These are phyloP conservation scores for Stomorhina lunata DNA, from an alignment of 2,888 invertebrate genomes.

Conservation along the genomic window DNA sequence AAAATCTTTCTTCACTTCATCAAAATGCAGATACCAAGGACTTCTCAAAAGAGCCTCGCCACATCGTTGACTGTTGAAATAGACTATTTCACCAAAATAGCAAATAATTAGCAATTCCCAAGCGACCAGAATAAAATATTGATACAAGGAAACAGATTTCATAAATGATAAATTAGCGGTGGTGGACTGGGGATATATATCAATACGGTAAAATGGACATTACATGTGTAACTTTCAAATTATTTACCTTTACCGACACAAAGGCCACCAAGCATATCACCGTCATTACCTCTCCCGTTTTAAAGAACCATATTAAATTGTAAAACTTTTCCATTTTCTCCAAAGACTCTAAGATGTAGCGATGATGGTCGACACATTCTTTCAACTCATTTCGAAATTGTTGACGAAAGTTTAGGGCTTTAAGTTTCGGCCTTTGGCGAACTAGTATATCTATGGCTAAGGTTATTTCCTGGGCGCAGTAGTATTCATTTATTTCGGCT, in stretches of 20 bases:
- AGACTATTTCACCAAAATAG: slow-evolving; percentile 73
- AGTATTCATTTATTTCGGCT: slow-evolving; percentile 71
- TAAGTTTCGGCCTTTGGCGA: too few species aligned
- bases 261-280: slow-evolving; percentile 76
- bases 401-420: too few species aligned
- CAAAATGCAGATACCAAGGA: slow-evolving; percentile 74
- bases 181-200: too few species aligned
- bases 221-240: neutral
- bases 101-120: slow-evolving; percentile 76
- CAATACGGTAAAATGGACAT: too few species aligned
- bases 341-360: slow-evolving; percentile 72
- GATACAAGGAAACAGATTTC: slow-evolving; percentile 71
- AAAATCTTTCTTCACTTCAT: slow-evolving; percentile 71
- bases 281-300: slow-evolving; percentile 74
- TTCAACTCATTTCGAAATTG: slow-evolving; percentile 70
- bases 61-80: slow-evolving; percentile 72
- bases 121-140: slow-evolving; percentile 73
- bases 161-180: slow-evolving; percentile 71
- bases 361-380: slow-evolving; percentile 75
- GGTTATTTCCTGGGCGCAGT: slow-evolving; percentile 67
- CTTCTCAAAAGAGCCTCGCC: slow-evolving; percentile 74
- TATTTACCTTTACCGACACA: slow-evolving; percentile 74
- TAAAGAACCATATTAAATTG: slow-evolving; percentile 75
- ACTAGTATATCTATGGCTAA: neutral
- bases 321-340: slow-evolving; percentile 75